These are phyloP conservation scores for Helicoverpa armigera DNA, from an alignment of 1,140 invertebrate species.

Conservation along the genomic window DNA sequence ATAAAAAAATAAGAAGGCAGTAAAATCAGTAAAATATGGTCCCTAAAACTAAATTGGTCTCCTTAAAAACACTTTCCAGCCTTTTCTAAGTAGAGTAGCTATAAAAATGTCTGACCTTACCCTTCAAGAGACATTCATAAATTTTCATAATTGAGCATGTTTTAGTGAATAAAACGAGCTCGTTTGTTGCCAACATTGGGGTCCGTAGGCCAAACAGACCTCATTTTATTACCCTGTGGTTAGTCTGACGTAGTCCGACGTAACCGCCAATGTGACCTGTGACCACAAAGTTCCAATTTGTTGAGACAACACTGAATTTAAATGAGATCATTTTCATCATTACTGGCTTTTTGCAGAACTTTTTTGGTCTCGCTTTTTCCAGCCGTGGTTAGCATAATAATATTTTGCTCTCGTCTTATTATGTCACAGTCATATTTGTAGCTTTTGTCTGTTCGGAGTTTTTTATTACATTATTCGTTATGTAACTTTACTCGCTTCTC, in stretches of 20 bases:
- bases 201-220: not conserved
- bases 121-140: constrained; percentile 18
- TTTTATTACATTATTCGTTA: not conserved
- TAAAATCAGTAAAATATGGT: not conserved
- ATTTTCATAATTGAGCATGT: constrained; percentile 27
- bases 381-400: not conserved
- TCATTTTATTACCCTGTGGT: constrained; percentile 27
- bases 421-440: not conserved
- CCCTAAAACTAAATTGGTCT: not conserved
- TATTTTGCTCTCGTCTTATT: not conserved
- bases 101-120: constrained; percentile 12
- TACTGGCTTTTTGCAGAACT: not conserved
- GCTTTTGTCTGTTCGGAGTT: not conserved
- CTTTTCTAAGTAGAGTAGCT: not conserved
- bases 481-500: too few species aligned
- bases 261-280: constrained; percentile 9
- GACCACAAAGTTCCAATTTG: constrained; percentile 8
- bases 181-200: not conserved
- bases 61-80: not conserved
- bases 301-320: not conserved
- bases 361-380: not conserved
- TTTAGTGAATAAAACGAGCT: not conserved
- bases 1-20: not conserved
- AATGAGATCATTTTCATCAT: constrained; percentile 1
- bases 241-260: not conserved